Base-by-base conservation (phyloP, 2,113 vertebrate genomes). In the Misgurnus anguillicaudatus region DNA sequence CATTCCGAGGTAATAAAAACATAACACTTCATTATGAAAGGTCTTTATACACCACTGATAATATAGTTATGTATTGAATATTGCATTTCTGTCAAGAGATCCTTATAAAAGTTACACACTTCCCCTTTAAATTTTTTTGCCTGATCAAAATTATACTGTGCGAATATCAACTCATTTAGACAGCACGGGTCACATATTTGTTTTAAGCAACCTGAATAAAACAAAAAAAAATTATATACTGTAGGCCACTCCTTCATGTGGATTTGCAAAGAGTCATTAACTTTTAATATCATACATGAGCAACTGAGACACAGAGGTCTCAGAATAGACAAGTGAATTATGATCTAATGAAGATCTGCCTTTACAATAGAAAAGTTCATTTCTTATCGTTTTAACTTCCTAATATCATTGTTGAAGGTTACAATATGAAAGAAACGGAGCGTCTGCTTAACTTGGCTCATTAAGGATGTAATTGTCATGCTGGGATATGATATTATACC, bases 121-220 rank as follows among this genome's bases (percentile, higher is more conserved):
- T n/a, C n/a, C n/a, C n/a, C n/a, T n/a, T n/a, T n/a, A n/a, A n/a
- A n/a, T n/a, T n/a, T 0, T 31, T 24, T 31, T 31, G 24, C 24
- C 24, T 31, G 24, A 1, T 31, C 24, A 31, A 31, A 31, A 31
- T 31, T 31, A 31, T 2, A 31, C 24, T 31, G 24, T 31, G 24
- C 24, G 1, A 0, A 3, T 31, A 31, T 3, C 24, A 31, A 31
- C 24, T 31, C 24, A 31, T 31, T 31, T 31, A 31, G 24, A 31
- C 24, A 31, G 24, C 24, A 31, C 24, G 24, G 24, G 2, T 13
- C 47, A 51, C 47, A 14, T 11, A 10, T 11, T 36, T 72, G 5
- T 58, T 72, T 58, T 41, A 42, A 13, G 36, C n/a, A 58, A 58
- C 3, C 38, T 72, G n/a, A 72, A 21, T 41, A 55, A 57, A 71